These are phyloP conservation scores for Bombyx mandarina DNA, from an alignment of 1,140 invertebrate genomes.

Conservation along the genomic window DNA sequence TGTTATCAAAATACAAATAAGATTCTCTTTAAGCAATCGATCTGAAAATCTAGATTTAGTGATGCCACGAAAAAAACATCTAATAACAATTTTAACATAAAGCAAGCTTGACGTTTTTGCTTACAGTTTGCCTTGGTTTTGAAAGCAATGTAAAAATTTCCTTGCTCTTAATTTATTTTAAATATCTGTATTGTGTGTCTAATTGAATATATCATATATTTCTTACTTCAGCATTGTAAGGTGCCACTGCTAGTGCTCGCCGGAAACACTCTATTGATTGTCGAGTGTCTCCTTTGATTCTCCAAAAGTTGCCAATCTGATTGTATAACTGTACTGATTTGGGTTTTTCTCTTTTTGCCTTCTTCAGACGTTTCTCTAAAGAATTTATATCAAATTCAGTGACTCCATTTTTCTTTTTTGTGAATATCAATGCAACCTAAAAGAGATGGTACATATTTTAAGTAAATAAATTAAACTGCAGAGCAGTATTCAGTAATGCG, in stretches of 20 bases:
- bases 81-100: no score
- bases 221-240: conserved; percentile 86
- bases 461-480: not conserved
- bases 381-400: conserved; percentile 84
- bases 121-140: no score
- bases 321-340: conserved; percentile 89
- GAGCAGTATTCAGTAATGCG: not conserved
- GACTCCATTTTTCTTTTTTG: conserved; percentile 77
- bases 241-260: conserved; percentile 85
- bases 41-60: no score
- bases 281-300: conserved; percentile 87
- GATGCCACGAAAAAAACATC: no score
- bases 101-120: no score
- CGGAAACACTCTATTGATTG: conserved; percentile 91
- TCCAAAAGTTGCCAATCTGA: conserved; percentile 91
- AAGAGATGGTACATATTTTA: not conserved
- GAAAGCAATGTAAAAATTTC: no score
- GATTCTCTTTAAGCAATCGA: no score
- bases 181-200: no score
- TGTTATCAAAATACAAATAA: no score
- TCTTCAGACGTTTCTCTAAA: conserved; percentile 82
- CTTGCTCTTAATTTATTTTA: no score
- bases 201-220: no score
- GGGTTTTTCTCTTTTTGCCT: conserved; percentile 88
- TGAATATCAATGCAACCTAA: conserved; percentile 83